Conservation (phyloP, 2,113 vertebrate species). For the Limnothrissa miodon region DNA sequence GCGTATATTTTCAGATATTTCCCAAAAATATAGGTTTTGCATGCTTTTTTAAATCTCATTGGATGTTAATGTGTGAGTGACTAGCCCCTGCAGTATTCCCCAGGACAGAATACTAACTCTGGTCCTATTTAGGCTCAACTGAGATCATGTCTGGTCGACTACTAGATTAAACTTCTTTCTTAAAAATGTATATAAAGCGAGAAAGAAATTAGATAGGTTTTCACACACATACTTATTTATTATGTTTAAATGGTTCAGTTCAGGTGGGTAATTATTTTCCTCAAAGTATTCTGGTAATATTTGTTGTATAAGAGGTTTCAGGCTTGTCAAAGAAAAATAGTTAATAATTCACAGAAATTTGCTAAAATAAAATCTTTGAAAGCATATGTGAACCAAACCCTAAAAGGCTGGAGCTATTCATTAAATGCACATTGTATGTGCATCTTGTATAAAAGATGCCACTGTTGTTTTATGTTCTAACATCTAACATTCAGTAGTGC, state of each 20-base stretch:
- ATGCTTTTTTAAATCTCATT: background rate
- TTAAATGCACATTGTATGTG: no score
- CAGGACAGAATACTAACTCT: background rate
- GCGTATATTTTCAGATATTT: background rate
- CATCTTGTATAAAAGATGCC: no score
- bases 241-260: background rate
- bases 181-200: no score
- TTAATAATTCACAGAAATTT: background rate
- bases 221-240: background rate
- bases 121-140: no score
- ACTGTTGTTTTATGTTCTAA: no score
- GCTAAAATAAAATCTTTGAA: no score
- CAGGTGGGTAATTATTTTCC: background rate
- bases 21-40: background rate
- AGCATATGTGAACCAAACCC: no score
- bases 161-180: background rate
- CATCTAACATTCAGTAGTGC: no score
- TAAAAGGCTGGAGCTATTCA: no score
- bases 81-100: background rate
- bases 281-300: background rate
- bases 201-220: no score
- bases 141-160: background rate
- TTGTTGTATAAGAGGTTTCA: no score
- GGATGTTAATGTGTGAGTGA: background rate
- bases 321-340: no score